These are phyloP conservation scores for Sphyrna mokarran DNA, from an alignment of 2,113 vertebrate genomes.

Conservation along the genomic window DNA sequence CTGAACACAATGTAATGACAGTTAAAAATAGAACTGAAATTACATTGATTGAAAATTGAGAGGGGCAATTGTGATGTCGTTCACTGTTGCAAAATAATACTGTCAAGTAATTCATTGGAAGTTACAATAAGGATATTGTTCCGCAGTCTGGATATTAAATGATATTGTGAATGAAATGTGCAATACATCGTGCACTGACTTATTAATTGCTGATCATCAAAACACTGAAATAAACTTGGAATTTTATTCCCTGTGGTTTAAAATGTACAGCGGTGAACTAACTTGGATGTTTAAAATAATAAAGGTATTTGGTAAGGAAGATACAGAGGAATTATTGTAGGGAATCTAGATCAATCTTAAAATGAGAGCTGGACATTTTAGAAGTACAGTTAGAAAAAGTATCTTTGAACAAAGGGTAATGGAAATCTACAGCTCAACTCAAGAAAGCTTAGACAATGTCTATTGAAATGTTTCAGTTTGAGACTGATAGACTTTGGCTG, in stretches of 20 bases:
- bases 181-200: background rate
- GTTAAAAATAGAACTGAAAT: constrained; percentile 9
- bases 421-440: background rate
- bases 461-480: background rate
- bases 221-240: background rate
- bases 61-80: background rate
- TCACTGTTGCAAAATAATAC: background rate
- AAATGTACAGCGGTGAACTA: background rate
- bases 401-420: background rate
- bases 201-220: background rate
- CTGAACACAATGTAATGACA: constrained; percentile 12
- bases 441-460: background rate
- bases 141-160: background rate
- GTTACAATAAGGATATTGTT: background rate
- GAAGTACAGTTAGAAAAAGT: background rate
- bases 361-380: background rate
- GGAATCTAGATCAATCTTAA: background rate
- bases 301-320: background rate
- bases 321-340: background rate
- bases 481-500: background rate
- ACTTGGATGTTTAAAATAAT: background rate
- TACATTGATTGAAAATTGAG: constrained; percentile 23
- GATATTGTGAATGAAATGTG: background rate
- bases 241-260: background rate
- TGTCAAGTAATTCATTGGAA: background rate